Evolutionary conservation across 2,113 vertebrate species (phyloP), one percentile per base, ranked within the genome.

Genomic region (Cheilinus undulatus): DNA sequence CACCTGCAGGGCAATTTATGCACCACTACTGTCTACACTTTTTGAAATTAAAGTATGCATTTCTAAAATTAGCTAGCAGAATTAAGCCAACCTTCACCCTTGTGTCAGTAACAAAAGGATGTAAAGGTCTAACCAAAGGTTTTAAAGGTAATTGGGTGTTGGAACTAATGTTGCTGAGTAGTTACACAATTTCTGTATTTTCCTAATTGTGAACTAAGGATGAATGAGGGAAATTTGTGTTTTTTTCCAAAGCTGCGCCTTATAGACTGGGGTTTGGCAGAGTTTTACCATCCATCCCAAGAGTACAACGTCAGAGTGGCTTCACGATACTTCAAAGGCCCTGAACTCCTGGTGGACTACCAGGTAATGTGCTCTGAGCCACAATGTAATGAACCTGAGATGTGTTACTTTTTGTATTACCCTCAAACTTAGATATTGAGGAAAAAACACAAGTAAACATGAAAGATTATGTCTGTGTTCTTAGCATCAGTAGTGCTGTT

Each of bases 241-340:
- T 49, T 88, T 46, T 80, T 76, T 80, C 60, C 69, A 5, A 17
- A 99, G 98, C 94, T 99, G 58, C 96, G 98, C 46, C 95, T 99
- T 76, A 99, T 99, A 92, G 98, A 99, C 87, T 99, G 98, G 98
- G 98, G 98, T 43, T 89, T 99, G 91, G 98, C 98, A 0, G 98
- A 99, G 83, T 99, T 99, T 87, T 99, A 99, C 89, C 98, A 99
- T 57, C 98, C 98, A 14, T 96, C 97, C 76, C 98, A 99, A 93
- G 98, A 99, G 92, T 99, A 99, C 92, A 99, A 99, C n/a, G 98
- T 99, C 85, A 94, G 97, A 50, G 98, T 99, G 81, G 98, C 98
- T 34, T 99, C 97, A 0, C 92, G 98, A 85, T 99, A 99, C 87
- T 99, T 99, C 93, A 99, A 99, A 90, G 98, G 98, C 61, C 98